Conservation (phyloP, 2,113 vertebrate species). For the Aphyosemion australe region DNA sequence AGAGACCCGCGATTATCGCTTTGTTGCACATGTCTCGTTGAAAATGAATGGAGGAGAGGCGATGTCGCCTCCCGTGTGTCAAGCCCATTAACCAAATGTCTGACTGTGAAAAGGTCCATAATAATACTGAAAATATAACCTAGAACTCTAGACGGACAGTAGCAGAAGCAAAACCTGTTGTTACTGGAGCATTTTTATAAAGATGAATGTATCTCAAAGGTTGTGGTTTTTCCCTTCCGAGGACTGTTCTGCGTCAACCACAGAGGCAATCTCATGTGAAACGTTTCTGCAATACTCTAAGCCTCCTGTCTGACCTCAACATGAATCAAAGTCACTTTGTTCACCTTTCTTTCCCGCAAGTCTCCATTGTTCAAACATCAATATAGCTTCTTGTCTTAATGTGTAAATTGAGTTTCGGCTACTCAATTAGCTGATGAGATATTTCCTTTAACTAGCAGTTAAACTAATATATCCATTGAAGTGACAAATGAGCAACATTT, state of each 20-base stretch:
- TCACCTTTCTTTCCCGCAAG: background rate
- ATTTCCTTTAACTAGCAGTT: background rate
- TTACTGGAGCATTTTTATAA: too few relatives aligned
- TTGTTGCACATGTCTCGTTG: too few relatives aligned
- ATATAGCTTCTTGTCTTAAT: background rate
- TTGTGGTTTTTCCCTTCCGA: background rate
- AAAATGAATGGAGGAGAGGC: too few relatives aligned
- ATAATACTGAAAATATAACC: too few relatives aligned
- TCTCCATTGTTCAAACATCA: background rate
- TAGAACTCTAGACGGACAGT: too few relatives aligned
- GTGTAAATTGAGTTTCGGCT: background rate
- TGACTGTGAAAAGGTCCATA: too few relatives aligned
- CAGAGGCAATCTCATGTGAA: too few relatives aligned
- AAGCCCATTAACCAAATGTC: too few relatives aligned
- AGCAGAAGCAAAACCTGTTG: too few relatives aligned
- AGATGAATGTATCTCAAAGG: too few relatives aligned
- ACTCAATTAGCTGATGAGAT: background rate
- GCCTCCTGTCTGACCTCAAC: background rate
- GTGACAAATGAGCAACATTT: background rate
- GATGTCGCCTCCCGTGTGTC: too few relatives aligned
- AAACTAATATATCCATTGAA: background rate
- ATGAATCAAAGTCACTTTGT: background rate
- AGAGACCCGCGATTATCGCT: too few relatives aligned
- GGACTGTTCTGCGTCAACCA: background rate
- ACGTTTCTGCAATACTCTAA: background rate